Evolutionary conservation across 2,113 vertebrate species (phyloP).

Genomic region (Sorex araneus): DNA sequence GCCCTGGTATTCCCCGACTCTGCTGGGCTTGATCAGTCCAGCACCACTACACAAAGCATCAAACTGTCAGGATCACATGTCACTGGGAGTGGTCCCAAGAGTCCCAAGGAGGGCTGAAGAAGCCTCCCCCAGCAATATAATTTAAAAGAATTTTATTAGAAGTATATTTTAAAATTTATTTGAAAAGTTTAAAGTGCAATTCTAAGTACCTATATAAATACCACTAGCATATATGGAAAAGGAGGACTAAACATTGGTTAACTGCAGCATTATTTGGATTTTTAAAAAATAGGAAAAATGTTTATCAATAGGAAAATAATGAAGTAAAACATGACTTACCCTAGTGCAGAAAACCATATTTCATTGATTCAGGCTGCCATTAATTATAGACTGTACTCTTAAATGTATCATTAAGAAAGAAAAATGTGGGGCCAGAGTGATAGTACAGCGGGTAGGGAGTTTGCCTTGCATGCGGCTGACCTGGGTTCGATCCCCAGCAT

Average conservation of each 20-base stretch:
- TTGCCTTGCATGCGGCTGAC: too few relatives aligned
- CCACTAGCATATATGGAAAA: background rate
- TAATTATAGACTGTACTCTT: background rate
- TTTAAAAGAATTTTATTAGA: too few relatives aligned
- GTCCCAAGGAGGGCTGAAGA: too few relatives aligned
- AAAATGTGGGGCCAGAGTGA: too few relatives aligned
- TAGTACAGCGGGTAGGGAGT: too few relatives aligned
- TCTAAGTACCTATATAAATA: constrained; percentile 41
- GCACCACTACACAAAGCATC: too few relatives aligned
- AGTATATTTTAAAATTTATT: background rate
- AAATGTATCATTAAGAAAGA: constrained; percentile 19
- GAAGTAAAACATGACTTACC: constrained; percentile 29
- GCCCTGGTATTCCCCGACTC: too few relatives aligned
- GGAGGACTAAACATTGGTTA: background rate
- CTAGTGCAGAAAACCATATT: background rate
- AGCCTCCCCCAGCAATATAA: too few relatives aligned
- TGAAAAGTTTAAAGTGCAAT: constrained; percentile 12
- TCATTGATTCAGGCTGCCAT: constrained; percentile 12
- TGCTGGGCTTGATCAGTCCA: too few relatives aligned
- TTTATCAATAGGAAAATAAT: background rate
- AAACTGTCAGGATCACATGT: too few relatives aligned
- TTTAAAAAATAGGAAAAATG: constrained; percentile 34
- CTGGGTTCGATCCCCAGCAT: too few relatives aligned
- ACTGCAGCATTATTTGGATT: background rate
- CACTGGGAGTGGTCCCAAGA: too few relatives aligned